These are phyloP conservation scores for Callosobruchus maculatus DNA, from an alignment of 2,888 invertebrate species.

Conservation along the genomic window DNA sequence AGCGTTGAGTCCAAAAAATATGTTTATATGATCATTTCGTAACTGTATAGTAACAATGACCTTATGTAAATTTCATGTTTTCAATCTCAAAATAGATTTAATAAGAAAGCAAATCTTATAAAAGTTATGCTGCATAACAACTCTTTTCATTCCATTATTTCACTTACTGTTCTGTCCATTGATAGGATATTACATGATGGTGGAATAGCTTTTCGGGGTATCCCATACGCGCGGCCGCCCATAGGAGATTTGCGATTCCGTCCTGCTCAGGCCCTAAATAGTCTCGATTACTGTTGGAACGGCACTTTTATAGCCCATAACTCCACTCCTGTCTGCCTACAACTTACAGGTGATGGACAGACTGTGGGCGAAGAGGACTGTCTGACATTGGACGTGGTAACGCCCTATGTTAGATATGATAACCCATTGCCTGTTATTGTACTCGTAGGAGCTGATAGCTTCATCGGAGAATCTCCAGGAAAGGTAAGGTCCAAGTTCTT, in stretches of 20 bases:
- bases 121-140: too few relatives aligned
- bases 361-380: slow-evolving; percentile 77
- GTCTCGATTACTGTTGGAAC: slow-evolving; percentile 75
- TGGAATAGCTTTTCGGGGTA: slow-evolving; percentile 75
- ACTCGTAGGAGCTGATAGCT: slow-evolving; percentile 72
- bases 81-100: too few relatives aligned
- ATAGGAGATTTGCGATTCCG: slow-evolving; percentile 66
- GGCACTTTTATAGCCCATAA: slow-evolving; percentile 68
- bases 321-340: slow-evolving; percentile 65
- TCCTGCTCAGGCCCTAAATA: slow-evolving; percentile 63
- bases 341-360: slow-evolving; percentile 64
- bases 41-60: too few relatives aligned
- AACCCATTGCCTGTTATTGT: slow-evolving; percentile 79
- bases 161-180: not conserved
- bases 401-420: slow-evolving; percentile 76
- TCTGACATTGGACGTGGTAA: slow-evolving; percentile 75
- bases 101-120: too few relatives aligned
- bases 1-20: too few relatives aligned
- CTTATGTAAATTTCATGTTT: too few relatives aligned
- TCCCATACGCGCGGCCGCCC: slow-evolving; percentile 78
- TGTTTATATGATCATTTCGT: too few relatives aligned
- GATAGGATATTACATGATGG: slow-evolving; percentile 66
- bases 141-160: not conserved
- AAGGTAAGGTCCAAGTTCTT: slow-evolving; percentile 29
- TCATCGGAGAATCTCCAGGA: slow-evolving; percentile 75